Evolutionary conservation across 1,140 invertebrate genomes (phyloP), one percentile per base, ranked within the genome.

Genomic region (Procambarus virginalis): DNA sequence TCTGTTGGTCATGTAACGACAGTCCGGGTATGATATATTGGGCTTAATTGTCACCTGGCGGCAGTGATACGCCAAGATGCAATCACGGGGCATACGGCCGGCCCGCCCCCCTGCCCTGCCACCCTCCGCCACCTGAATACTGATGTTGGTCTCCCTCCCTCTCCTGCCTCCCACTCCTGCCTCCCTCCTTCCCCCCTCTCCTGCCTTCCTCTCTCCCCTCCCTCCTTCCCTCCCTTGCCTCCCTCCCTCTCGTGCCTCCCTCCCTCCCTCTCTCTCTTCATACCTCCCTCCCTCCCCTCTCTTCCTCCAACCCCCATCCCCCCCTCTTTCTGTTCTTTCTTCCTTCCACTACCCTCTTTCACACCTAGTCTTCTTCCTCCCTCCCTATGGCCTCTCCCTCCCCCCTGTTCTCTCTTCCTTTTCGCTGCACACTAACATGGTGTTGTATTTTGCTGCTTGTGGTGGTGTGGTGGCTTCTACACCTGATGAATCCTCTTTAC

Each of bases 31-130:
- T 82, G 80, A 82, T 68, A 82, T 68, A 82, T 68, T 82, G 60
- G 80, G 80, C 80, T 82, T 82, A 68, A 82, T 82, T 82, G 80
- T 82, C 80, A 68, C 80, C 80, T 82, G 68, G 58, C 48, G 80
- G 14, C 80, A 82, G 80, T 82, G 80, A 82, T 82, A 82, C 80
- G 80, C 80, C 5, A 12, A 46, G 80, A 46, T 82, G 80, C 80
- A 82, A 82, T 82, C 80, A 82, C 80, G 8, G 68, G 80, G 22
- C 58, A 68, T 82, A 82, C 80, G 46, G 17, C 3, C 8, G 6
- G 5, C 51, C 9, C 34, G 17, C 76, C 22, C 4, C 76, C 76
- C 76, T 55, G 34, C 78, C 51, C 51, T 12, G 51, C 51, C 51
- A 4, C 51, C 51, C 8, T 55, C 60, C 60, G 14, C 60, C 60